phyloP scores from a whole-genome alignment of 2,888 invertebrate species.

The Protophormia terraenovae region DNA sequence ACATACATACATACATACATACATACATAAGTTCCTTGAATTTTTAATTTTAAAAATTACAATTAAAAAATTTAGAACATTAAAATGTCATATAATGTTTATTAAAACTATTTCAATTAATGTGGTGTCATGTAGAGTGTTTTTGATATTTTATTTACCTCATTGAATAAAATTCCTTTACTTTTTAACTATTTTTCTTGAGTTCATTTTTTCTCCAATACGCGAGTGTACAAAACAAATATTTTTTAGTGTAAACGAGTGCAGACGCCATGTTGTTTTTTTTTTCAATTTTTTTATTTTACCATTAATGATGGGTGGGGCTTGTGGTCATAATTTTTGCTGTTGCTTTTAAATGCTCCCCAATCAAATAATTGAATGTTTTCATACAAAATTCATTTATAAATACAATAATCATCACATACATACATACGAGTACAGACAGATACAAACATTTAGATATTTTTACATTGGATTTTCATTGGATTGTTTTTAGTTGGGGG shows the following conservation, averaged over 20 bases:
- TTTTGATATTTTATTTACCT: too few relatives aligned
- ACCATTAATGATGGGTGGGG: slow-evolving; percentile 60
- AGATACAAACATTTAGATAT: neutral
- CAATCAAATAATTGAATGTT: slow-evolving; percentile 59
- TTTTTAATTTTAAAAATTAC: too few relatives aligned
- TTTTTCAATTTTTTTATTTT: slow-evolving; percentile 27
- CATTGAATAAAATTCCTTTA: too few relatives aligned
- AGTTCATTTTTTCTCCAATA: neutral
- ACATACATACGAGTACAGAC: too few relatives aligned
- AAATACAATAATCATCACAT: too few relatives aligned
- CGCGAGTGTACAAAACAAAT: neutral
- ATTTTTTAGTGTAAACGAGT: neutral
- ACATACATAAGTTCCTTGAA: neutral
- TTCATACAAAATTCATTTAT: slow-evolving; percentile 10
- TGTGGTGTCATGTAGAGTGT: too few relatives aligned
- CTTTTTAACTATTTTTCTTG: too few relatives aligned
- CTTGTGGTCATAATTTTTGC: slow-evolving; percentile 53
- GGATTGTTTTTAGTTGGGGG: neutral
- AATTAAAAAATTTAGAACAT: too few relatives aligned
- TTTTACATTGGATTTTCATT: neutral
- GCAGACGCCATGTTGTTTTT: slow-evolving; percentile 64
- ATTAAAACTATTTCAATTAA: too few relatives aligned
- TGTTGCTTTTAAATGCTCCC: slow-evolving; percentile 34
- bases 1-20: neutral
- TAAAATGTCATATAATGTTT: too few relatives aligned